Conservation (phyloP, 2,888 invertebrate genomes). For the Sphaerophoria taeniata region DNA sequence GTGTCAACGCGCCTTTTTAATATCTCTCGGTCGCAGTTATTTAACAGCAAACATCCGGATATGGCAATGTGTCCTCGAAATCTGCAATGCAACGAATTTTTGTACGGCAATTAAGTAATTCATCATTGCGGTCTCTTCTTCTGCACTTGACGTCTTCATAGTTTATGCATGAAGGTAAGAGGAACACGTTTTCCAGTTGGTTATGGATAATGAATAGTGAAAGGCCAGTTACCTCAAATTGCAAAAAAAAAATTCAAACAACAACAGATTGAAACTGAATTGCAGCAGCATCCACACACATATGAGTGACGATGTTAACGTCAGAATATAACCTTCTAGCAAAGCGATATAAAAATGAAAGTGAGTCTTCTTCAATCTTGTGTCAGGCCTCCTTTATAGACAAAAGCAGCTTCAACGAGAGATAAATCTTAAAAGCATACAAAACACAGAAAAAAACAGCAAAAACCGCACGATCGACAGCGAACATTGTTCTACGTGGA, state of each 20-base stretch:
- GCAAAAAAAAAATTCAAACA: constrained; percentile 6
- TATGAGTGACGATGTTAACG: background rate
- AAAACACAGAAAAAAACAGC: background rate
- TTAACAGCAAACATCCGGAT: constrained; percentile 46
- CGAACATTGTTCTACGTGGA: constrained; percentile 28
- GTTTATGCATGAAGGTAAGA: background rate
- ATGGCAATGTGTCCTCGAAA: constrained; percentile 56
- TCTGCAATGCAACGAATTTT: constrained; percentile 39
- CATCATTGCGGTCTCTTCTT: constrained; percentile 28
- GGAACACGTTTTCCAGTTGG: background rate
- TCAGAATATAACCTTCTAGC: constrained; percentile 57
- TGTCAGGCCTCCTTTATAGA: background rate
- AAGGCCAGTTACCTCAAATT: constrained; percentile 49
- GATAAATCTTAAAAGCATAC: constrained; percentile 3
- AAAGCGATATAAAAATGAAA: constrained; percentile 47
- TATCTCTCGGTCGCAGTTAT: background rate
- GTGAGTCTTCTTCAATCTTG: constrained; percentile 56
- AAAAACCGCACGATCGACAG: constrained; percentile 22
- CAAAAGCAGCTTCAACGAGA: constrained; percentile 7
- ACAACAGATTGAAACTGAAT: constrained; percentile 6
- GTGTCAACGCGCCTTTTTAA: background rate
- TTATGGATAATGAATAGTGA: constrained; percentile 49
- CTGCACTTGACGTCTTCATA: constrained; percentile 28
- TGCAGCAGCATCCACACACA: constrained; percentile 50
- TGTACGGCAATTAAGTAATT: constrained; percentile 43